Base-by-base conservation (phyloP, 2,113 vertebrate species). In the Felis chaus region DNA sequence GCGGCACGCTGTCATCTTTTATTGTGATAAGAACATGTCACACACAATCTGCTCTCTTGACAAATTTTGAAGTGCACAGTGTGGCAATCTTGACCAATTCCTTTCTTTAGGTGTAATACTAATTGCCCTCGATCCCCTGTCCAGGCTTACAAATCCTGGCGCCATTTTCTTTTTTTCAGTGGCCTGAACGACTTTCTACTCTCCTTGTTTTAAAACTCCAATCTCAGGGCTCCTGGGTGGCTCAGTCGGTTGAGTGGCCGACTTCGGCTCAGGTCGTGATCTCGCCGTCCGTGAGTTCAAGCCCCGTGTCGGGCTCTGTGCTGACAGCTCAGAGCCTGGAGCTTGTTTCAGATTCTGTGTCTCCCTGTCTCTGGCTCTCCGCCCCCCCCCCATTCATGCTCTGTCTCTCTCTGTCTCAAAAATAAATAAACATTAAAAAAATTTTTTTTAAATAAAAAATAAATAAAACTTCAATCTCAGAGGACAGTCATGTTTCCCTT, bases 121-220 rank as follows among this genome's bases (percentile, higher is more conserved):
- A 19, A n/a, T 76, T 82, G 61, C 14, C 61, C n/a, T 68, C 45
- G 50, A 93, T 18, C 80, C 5, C 27, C 41, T 84, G 25, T 63
- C 33, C 41, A 94, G 12, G 25, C 5, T 36, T 93, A 14, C 3
- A 69, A 74, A 21, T 79, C 21, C 73, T 25, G 13, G 14, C 76
- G 39, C 65, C 31, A 91, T 79, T 73, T 57, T 74, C 45, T 82
- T 95, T 74, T 31, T 79, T 97, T 88, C 25, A 36, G 41, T 90
- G 84, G 0, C 33, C 23, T 71, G 36, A 81, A 57, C 14, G 74
- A 50, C 21, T 94, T 96, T 92, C 3, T 92, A 39, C 8, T 55
- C 14, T 87, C 16, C 63, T 48, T 84, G 23, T 73, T 63, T 45
- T 97, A 83, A 79, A 93, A 41, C 33, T 53, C 94, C 7, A 88